Evolutionary conservation across 53 echinoderm and acorn worm genomes (phyloP), one percentile per base, ranked within the genome.

Genomic region (Holothuria leucospilota): DNA sequence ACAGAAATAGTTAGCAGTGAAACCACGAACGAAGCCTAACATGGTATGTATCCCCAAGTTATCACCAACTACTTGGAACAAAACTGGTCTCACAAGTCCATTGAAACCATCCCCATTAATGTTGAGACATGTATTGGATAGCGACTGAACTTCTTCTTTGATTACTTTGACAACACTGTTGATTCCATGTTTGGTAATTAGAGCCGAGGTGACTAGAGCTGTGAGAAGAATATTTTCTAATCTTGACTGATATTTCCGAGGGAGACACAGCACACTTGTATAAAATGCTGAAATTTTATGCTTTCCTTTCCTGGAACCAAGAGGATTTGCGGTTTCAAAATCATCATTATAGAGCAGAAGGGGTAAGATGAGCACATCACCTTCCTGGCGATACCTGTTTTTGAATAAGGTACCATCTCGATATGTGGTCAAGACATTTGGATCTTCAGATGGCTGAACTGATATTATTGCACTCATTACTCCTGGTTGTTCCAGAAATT

Each of bases 401-500:
- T 89, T 84, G 63, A 66, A 89, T 62, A 63, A 89, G 2, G 29
- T 14, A 16, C 92, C 92, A 92, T 92, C 92, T 64, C 84, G 82
- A 56, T 82, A 92, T 67, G 84, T 75, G 30, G 58, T n/a, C 53
- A 89, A 60, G 9, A 92, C 56, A 74, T 74, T 41, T 49, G 46
- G 46, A 46, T 86, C 65, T 40, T 86, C 69, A 59, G 88, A 88
- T 60, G 61, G 6, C 26, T 46, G 61, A 14, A 51, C 29, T 13
- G 63, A 60, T 46, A 87, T 59, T 62, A 89, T 86, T 28, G 64
- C 52, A 0, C 81, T 67, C 92, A 86, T 84, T 4, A 83, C 51
- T 39, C 87, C 86, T 82, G 89, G 89, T 42, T 71, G 81, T 58
- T 92, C 72, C 13, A 92, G 82, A 77, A 78, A 88, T 39, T 69